Conservation (phyloP, 2,888 invertebrate species). For the Odontomyia ornata region DNA sequence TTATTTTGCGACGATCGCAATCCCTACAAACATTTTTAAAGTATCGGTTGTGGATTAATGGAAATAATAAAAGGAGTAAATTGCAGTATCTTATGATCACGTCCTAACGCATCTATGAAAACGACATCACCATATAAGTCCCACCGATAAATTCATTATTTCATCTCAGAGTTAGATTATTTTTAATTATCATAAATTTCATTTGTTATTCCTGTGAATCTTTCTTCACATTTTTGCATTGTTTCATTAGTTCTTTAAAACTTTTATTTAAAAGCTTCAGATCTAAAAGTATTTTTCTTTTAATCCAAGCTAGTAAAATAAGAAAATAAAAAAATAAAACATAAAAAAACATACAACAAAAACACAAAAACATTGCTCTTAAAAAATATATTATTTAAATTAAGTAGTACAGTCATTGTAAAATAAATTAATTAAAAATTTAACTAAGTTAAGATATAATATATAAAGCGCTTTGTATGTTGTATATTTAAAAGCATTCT, state of each 20-base stretch:
- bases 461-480: constrained; percentile 8
- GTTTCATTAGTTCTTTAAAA: not conserved
- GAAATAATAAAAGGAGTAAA: constrained; percentile 16
- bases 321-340: not conserved
- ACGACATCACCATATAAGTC: constrained; percentile 28
- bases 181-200: not conserved
- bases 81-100: not conserved
- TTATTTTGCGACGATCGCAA: not conserved
- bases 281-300: no score
- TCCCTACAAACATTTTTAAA: constrained; percentile 28
- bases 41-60: constrained; percentile 52
- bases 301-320: not conserved
- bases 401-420: constrained; percentile 14
- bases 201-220: not conserved
- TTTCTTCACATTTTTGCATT: not conserved
- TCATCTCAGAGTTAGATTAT: not conserved
- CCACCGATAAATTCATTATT: constrained; percentile 51
- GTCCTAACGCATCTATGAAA: constrained; percentile 6
- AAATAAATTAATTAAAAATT: no score
- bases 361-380: no score
- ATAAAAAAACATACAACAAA: not conserved
- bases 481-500: not conserved
- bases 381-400: not conserved
- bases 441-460: not conserved
- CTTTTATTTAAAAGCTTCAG: not conserved